These are phyloP conservation scores for Boloria euphrosyne DNA, from an alignment of 2,888 invertebrate species.

Conservation along the genomic window DNA sequence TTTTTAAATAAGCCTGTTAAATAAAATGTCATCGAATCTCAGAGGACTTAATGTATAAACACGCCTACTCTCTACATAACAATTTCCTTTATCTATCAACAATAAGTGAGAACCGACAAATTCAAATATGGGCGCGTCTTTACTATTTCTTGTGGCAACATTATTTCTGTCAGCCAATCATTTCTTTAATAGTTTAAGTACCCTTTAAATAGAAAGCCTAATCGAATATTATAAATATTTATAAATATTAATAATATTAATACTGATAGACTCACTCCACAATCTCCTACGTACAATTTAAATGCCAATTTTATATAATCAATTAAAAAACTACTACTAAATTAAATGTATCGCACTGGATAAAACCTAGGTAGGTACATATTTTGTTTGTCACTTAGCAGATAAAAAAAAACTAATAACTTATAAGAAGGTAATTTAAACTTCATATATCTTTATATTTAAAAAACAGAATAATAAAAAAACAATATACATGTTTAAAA, in stretches of 20 bases:
- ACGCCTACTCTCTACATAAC: conserved; percentile 16
- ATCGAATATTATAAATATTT: conserved; percentile 17
- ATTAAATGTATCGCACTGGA: too few species aligned
- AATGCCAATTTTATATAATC: conserved; percentile 30
- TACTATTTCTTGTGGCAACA: not conserved
- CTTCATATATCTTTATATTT: too few species aligned
- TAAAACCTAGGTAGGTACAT: too few species aligned
- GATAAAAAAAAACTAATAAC: too few species aligned
- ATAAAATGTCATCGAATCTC: too few species aligned
- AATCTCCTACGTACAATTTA: conserved; percentile 21
- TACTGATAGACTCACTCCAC: conserved; percentile 31
- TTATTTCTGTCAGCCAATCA: not conserved
- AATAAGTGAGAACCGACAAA: conserved; percentile 40
- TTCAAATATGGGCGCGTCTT: not conserved
- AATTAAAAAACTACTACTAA: not conserved
- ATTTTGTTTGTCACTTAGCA: too few species aligned
- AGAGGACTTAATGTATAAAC: conserved; percentile 25
- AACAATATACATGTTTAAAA: too few species aligned
- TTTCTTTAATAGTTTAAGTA: conserved; percentile 19
- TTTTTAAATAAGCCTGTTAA: too few species aligned
- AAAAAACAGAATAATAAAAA: too few species aligned
- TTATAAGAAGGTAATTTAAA: too few species aligned
- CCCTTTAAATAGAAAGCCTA: conserved; percentile 6
- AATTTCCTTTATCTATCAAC: conserved; percentile 31
- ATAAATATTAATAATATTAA: conserved; percentile 33